Conservation (phyloP, 2,113 vertebrate species). For the Phrynocephalus versicolor region DNA sequence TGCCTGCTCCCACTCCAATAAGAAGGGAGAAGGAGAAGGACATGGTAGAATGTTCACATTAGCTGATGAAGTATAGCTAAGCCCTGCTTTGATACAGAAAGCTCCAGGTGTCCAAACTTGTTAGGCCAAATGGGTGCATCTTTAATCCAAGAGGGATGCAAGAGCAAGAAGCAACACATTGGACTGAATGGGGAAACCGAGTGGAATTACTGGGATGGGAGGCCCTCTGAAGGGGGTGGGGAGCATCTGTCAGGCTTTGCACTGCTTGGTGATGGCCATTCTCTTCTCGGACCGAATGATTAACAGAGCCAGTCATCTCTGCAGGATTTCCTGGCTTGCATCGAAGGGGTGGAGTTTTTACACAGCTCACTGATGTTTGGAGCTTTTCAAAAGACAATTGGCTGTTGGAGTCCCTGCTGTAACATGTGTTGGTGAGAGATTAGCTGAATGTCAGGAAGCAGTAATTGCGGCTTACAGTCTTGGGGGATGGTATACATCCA, state of each 20-base stretch:
- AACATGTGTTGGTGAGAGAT: constrained; percentile 21
- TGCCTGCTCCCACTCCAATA: too few relatives aligned
- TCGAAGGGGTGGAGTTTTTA: not conserved
- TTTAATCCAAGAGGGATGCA: constrained; percentile 25
- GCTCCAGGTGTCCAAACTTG: constrained; percentile 11
- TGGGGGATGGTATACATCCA: not conserved
- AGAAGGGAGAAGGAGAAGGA: not conserved
- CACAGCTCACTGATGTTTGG: not conserved
- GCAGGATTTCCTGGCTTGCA: constrained; percentile 36
- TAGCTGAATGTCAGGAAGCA: constrained; percentile 17
- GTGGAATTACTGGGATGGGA: constrained; percentile 48
- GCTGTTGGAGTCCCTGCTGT: not conserved
- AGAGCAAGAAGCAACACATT: constrained; percentile 21
- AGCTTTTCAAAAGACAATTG: constrained; percentile 1
- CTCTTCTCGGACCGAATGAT: not conserved
- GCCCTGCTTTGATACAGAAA: not conserved
- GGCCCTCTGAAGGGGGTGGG: constrained; percentile 40
- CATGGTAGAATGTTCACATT: not conserved
- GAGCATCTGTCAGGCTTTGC: constrained; percentile 43
- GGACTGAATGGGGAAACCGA: constrained; percentile 55
- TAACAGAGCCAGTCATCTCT: constrained; percentile 29
- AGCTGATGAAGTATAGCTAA: constrained; percentile 1
- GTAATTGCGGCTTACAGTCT: not conserved
- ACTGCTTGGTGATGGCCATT: constrained; percentile 42
- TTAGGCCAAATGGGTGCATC: not conserved